Percentiles rank a stretch among this genome's conserved stretches.
These are phyloP conservation scores for Lasioglossum morio DNA, from an alignment of 2,888 invertebrate genomes.

Conservation along the genomic window DNA sequence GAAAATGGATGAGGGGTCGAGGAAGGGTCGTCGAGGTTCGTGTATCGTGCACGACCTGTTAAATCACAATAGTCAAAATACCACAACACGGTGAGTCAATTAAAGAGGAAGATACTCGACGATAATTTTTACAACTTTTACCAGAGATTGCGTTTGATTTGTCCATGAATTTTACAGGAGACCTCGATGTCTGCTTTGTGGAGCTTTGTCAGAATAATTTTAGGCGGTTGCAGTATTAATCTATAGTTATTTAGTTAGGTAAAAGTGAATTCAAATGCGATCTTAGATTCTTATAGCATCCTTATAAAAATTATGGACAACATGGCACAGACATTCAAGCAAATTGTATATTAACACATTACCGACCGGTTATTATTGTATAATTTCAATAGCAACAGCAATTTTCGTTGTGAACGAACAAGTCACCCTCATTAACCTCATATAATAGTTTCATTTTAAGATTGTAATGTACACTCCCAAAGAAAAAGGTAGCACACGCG, in stretches of 20 bases:
- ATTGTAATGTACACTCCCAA: too few species aligned
- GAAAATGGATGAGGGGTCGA: constrained; percentile 9
- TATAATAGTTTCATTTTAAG: too few species aligned
- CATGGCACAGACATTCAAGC: neutral
- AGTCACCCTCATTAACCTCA: too few species aligned
- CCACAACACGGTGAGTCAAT: neutral
- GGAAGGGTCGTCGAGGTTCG: neutral
- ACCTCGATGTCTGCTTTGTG: neutral
- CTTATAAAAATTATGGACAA: neutral
- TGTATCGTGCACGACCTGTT: neutral
- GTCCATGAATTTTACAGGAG: neutral
- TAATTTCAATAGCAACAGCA: too few species aligned
- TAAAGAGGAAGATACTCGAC: neutral
- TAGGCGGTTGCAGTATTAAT: neutral
- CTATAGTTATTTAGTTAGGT: neutral
- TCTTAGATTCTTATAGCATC: too few species aligned
- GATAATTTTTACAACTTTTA: neutral
- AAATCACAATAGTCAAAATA: constrained; percentile 14
- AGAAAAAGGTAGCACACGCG: too few species aligned
- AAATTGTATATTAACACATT: too few species aligned
- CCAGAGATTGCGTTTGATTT: neutral
- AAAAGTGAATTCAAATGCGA: neutral
- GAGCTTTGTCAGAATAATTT: neutral
- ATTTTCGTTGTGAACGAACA: too few species aligned
- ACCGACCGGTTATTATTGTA: too few species aligned